Conservation (phyloP, 2,888 invertebrate species). For the Thecophora atra region DNA sequence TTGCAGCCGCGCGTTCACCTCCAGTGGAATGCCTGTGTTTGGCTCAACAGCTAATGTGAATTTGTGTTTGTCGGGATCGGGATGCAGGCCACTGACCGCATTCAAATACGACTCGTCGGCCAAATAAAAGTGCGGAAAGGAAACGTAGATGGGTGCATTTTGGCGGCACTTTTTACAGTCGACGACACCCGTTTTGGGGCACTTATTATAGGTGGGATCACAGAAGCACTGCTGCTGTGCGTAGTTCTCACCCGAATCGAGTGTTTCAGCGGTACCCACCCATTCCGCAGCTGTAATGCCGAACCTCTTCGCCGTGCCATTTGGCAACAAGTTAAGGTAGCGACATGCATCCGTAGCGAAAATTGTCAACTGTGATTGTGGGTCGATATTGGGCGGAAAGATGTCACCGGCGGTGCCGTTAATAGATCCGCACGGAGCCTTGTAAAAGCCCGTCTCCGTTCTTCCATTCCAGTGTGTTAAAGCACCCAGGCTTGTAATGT, state of each 20-base stretch:
- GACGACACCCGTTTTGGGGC: conserved; percentile 72
- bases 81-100: conserved; percentile 74
- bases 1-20: conserved; percentile 79
- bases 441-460: conserved; percentile 69
- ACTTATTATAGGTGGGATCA: conserved; percentile 66
- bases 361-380: conserved; percentile 70
- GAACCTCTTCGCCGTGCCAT: conserved; percentile 48
- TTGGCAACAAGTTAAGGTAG: conserved; percentile 68
- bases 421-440: conserved; percentile 73
- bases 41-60: conserved; percentile 78
- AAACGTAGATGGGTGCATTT: conserved; percentile 84
- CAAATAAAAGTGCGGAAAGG: conserved; percentile 83
- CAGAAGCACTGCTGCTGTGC: conserved; percentile 77
- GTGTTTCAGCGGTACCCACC: conserved; percentile 71
- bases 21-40: conserved; percentile 79
- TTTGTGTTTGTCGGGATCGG: conserved; percentile 72
- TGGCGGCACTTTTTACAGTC: conserved; percentile 79
- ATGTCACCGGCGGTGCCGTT: conserved; percentile 82
- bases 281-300: conserved; percentile 59
- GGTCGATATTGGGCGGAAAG: conserved; percentile 73
- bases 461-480: conserved; percentile 77
- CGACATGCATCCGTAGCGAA: conserved; percentile 85
- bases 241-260: conserved; percentile 77
- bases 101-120: conserved; percentile 74
- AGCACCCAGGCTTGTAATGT: conserved; percentile 75